phyloP scores from a whole-genome alignment of 2,797 vertebrate species.

The Sebastes minor region DNA sequence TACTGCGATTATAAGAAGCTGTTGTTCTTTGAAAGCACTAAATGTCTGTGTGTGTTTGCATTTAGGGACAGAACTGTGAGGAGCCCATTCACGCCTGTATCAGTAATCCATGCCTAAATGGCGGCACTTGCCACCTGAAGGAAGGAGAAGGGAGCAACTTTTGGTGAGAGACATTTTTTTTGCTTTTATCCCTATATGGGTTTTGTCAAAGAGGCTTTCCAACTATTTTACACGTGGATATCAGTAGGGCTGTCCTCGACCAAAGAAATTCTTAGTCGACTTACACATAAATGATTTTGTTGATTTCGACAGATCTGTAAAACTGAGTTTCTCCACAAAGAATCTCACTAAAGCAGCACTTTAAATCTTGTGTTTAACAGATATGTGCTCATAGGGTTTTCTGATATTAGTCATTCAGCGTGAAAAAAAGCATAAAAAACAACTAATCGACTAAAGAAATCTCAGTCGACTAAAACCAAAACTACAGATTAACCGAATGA shows the following conservation, averaged over 20 bases:
- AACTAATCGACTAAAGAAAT: too few relatives aligned
- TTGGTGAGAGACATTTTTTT: slow-evolving; percentile 61
- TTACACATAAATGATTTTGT: background rate
- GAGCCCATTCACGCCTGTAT: slow-evolving; percentile 95
- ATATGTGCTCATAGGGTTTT: too few relatives aligned
- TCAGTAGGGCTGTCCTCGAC: background rate
- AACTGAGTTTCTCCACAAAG: too few relatives aligned
- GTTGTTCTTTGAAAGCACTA: background rate
- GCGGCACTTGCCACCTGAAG: slow-evolving; percentile 94
- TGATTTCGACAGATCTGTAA: too few relatives aligned
- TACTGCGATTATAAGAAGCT: background rate
- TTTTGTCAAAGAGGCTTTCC: background rate
- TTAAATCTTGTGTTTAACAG: too few relatives aligned
- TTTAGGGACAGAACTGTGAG: slow-evolving; percentile 94
- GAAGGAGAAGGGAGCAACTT: slow-evolving; percentile 90
- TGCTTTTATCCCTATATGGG: background rate
- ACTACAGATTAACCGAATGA: too few relatives aligned
- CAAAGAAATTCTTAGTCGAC: background rate
- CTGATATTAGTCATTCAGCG: too few relatives aligned
- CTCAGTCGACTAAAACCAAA: too few relatives aligned
- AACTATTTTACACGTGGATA: background rate
- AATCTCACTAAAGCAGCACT: too few relatives aligned
- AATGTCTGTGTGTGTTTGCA: slow-evolving; percentile 19
- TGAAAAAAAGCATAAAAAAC: too few relatives aligned
- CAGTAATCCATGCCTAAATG: slow-evolving; percentile 91